Base-by-base conservation (phyloP, 2,888 invertebrate genomes). In the Liopterus haemorrhoidalis region DNA sequence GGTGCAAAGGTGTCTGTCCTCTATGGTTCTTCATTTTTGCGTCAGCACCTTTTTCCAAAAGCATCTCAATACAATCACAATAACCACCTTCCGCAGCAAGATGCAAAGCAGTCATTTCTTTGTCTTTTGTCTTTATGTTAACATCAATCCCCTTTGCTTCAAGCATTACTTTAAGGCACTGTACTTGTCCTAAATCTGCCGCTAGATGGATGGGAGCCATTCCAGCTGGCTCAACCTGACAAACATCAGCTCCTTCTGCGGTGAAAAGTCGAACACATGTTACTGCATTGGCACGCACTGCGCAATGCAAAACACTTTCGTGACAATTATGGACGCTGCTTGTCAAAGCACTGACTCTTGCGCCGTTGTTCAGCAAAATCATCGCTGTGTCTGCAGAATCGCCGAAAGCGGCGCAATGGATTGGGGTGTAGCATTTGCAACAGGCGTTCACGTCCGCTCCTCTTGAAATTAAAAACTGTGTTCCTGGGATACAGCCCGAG, bases 371-470 rank as follows among this genome's bases (percentile, higher is more conserved):
- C 49, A 91, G 75, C 48, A 93, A 75, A 59, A 88, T 76, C 66
- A 80, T 81, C 42, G 86, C 83, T 9, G 88, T 87, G 59, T 85
- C 81, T 40, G 82, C 77, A 49, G 89, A 82, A 61, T 91, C 87
- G 9, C 91, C 88, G 68, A 90, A 89, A 21, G 91, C 90, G 9
- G 92, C 88, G 63, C 88, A 90, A 66, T 94, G 92, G 46, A 93
- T 74, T 1, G 92, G 89, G 32, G 85, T 83, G 62, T 85, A 85
- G 56, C 80, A 78, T 62, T 82, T 80, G 47, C 78, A 76, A 60
- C 78, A 75, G 38, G 78, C 73, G 67, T 83, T 82, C 5, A 85
- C 76, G 57, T 82, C 81, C 53, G 78, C 75, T 2, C 82, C 83
- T 57, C 79, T 75, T 19, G 76, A 68, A 33, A 88, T 74, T 38